Evolutionary conservation across 2,797 vertebrate genomes (phyloP).

Genomic region (Fratercula arctica): DNA sequence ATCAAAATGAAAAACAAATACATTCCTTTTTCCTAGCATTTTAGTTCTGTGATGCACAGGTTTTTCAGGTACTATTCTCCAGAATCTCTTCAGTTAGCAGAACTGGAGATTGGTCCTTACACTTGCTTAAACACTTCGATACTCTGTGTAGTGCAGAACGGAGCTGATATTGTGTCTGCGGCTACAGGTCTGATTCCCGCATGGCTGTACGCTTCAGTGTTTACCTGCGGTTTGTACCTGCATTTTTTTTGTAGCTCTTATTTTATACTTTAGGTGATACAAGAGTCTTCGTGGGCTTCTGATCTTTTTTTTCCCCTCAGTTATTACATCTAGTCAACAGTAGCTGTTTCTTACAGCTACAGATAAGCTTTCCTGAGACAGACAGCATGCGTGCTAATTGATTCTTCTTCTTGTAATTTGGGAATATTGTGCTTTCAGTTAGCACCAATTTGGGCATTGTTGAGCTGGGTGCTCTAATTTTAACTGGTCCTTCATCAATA

Average conservation of each 20-base stretch:
- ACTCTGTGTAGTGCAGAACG: neutral
- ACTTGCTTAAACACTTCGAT: neutral
- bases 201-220: neutral
- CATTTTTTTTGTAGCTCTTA: neutral
- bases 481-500: neutral
- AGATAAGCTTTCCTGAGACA: neutral
- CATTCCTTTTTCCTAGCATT: neutral
- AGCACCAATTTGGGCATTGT: neutral
- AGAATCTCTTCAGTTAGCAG: neutral
- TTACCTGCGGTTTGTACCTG: neutral
- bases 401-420: neutral
- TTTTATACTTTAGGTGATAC: neutral
- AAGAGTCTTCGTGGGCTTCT: neutral
- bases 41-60: neutral
- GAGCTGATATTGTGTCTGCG: accelerated
- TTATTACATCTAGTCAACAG: neutral
- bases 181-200: neutral
- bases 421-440: neutral
- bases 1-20: neutral
- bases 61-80: neutral
- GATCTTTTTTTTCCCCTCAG: too few relatives aligned
- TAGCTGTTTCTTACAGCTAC: neutral
- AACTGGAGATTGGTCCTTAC: neutral
- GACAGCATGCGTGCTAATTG: neutral
- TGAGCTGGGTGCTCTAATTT: neutral